Conservation (phyloP, 2,888 invertebrate species). For the Beris morrisii region DNA sequence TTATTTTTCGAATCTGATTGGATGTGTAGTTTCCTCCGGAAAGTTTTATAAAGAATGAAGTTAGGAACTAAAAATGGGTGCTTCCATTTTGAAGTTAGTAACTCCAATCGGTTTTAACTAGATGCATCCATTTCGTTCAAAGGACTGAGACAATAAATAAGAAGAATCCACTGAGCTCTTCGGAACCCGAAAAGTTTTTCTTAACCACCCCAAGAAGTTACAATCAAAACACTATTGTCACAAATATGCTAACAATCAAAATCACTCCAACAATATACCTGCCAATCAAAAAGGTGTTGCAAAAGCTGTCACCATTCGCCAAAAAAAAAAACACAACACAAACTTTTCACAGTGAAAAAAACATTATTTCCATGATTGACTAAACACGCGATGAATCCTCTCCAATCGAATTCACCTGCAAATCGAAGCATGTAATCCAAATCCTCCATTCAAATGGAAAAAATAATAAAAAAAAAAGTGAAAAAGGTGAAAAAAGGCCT, state of each 20-base stretch:
- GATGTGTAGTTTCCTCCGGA: no score
- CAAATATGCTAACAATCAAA: background rate
- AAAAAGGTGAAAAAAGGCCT: background rate
- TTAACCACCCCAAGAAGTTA: no score
- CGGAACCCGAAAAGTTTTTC: no score
- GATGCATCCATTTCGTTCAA: no score
- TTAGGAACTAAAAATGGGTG: no score
- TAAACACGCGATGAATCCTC: conserved; percentile 20
- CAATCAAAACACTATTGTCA: no score
- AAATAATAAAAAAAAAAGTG: conserved; percentile 5
- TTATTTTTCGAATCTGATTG: no score
- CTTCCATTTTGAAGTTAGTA: no score
- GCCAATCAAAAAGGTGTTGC: background rate
- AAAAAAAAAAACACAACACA: background rate
- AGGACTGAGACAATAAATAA: no score
- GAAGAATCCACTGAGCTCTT: no score
- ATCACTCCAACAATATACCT: conserved; percentile 10
- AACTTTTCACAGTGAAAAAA: background rate
- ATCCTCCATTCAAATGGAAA: conserved; percentile 12
- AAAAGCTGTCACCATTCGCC: conserved; percentile 12
- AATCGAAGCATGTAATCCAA: conserved; percentile 19
- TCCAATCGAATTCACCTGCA: conserved; percentile 24
- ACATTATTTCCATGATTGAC: conserved; percentile 19
- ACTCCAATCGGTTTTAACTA: no score
- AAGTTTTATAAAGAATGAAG: no score